Conservation (phyloP, 2,888 invertebrate genomes). For the Dolomedes plantarius region DNA sequence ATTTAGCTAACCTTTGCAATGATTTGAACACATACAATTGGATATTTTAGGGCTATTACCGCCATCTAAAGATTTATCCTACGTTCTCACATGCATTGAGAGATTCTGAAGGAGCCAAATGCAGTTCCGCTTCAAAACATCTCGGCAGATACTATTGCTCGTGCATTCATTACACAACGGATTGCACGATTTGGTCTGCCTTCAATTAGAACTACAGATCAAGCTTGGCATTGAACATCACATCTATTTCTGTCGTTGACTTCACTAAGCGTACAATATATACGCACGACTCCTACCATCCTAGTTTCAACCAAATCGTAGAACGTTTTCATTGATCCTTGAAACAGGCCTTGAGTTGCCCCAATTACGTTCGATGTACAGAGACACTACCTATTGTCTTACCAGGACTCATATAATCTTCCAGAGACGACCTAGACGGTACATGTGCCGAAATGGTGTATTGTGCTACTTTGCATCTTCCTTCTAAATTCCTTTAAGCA, state of each 20-base stretch:
- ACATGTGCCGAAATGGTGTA: too few relatives aligned
- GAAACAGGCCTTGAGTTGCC: too few relatives aligned
- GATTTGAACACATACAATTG: neutral
- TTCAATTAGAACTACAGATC: constrained; percentile 75
- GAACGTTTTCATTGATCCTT: neutral
- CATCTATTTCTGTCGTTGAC: neutral
- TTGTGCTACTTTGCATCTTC: too few relatives aligned
- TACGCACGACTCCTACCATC: neutral
- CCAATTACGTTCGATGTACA: too few relatives aligned
- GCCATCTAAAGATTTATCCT: neutral
- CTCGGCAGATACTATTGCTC: constrained; percentile 76
- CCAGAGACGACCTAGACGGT: too few relatives aligned
- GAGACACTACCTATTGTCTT: too few relatives aligned
- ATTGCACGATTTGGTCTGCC: constrained; percentile 76
- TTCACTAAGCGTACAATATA: neutral
- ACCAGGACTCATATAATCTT: too few relatives aligned
- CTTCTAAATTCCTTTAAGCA: too few relatives aligned
- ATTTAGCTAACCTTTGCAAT: too few relatives aligned
- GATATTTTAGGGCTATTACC: neutral
- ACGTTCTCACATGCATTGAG: constrained; percentile 75
- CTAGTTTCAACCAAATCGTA: neutral
- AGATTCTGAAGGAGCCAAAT: too few relatives aligned
- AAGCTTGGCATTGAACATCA: constrained; percentile 75
- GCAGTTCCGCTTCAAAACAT: constrained; percentile 76
- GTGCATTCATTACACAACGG: constrained; percentile 76